Base-by-base conservation (phyloP, 1,140 invertebrate species). In the Dendrolimus punctatus region DNA sequence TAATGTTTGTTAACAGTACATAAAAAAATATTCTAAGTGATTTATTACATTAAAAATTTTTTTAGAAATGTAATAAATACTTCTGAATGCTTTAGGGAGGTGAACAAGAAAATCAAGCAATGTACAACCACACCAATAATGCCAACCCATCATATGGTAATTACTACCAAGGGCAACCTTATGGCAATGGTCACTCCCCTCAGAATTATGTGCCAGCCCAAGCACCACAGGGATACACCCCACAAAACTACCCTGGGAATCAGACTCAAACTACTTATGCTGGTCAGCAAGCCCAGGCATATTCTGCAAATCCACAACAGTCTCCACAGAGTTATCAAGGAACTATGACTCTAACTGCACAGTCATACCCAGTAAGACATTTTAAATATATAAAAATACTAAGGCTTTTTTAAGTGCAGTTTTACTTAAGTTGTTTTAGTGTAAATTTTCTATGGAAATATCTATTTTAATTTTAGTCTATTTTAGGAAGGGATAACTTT, bases 101-200 rank as follows among this genome's bases (percentile, higher is more conserved):
- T 53, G 83, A 86, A 64, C 78, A 81, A 76, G 83, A 86, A 58
- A 82, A 66, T 51, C 81, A 67, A 71, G 61, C 77, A 7, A 86
- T 86, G 72, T 86, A 77, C 59, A 86, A 86, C 64, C 83, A 86
- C 55, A 76, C 70, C 9, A 83, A 80, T 65, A 71, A 46, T 63
- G 46, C 78, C 43, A 86, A 83, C 52, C 51, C 83, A 37, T 72
- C 83, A 52, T 91, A 91, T 80, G 89, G 89, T 53, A 90, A 89
- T 48, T 91, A 91, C 59, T 91, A 90, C 55, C 90, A 90, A 50
- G 90, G 90, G 43, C 88, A 89, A 53, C 82, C 85, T 38, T 84
- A 84, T 71, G 84, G 81, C n/a, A 83, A 85, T 72, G 81, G 78
- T 38, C 83, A 83, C 58, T 73, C 81, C 6, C 83, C 83, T n/a